Percentiles rank a stretch among this genome's conserved stretches.
Conservation (phyloP, 2,113 vertebrate genomes). For the Prunella himalayana region DNA sequence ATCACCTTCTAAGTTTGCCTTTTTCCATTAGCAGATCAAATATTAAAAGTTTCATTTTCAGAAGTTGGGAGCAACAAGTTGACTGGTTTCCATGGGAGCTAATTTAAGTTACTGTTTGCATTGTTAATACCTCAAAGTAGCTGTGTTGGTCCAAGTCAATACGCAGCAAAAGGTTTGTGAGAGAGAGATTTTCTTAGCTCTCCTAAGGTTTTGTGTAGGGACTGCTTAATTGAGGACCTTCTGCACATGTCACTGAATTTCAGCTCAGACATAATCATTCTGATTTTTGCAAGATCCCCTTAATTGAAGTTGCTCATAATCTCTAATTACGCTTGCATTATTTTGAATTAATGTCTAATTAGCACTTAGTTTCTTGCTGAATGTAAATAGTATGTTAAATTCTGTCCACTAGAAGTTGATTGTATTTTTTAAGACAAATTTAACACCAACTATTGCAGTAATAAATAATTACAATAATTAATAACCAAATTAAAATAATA, state of each 20-base stretch:
- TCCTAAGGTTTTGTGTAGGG: background rate
- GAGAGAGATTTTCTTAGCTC: background rate
- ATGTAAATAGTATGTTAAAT: background rate
- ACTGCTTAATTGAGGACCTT: background rate
- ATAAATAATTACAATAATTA: background rate
- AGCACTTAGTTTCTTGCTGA: background rate
- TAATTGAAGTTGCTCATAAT: background rate
- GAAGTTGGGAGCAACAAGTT: slow-evolving; percentile 15
- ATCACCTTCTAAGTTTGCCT: background rate
- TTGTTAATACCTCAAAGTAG: background rate
- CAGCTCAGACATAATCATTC: background rate
- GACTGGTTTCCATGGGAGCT: slow-evolving; percentile 62
- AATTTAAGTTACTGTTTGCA: slow-evolving; percentile 31
- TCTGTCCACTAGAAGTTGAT: background rate
- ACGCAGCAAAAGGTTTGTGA: background rate
- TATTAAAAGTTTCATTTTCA: slow-evolving; percentile 6
- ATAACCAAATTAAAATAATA: background rate
- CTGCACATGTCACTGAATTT: background rate
- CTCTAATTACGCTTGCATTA: background rate
- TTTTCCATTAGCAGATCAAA: background rate
- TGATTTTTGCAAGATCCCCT: background rate
- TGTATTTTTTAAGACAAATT: background rate
- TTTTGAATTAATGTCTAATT: background rate
- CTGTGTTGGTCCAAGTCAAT: background rate
- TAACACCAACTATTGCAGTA: background rate